Evolutionary conservation across 2,888 invertebrate species (phyloP).

Genomic region (Agelastica alni): DNA sequence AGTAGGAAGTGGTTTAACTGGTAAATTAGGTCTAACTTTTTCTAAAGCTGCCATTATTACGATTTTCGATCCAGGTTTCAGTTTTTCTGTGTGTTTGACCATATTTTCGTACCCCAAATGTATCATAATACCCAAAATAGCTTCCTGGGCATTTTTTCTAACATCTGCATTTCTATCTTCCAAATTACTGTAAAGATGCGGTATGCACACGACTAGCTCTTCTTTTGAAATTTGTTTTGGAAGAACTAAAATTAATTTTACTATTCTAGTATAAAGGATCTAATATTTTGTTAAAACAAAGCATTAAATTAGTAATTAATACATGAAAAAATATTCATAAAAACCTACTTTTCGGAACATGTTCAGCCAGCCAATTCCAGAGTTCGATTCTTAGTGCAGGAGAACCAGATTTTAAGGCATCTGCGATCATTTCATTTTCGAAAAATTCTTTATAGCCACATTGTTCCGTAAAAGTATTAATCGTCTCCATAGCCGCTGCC

Average conservation of each 20-base stretch:
- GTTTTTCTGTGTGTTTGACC: slow-evolving; percentile 74
- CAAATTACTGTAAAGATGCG: slow-evolving; percentile 77
- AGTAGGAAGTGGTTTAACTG: slow-evolving; percentile 76
- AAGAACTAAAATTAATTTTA: slow-evolving; percentile 59
- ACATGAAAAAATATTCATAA: no score
- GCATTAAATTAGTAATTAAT: neutral
- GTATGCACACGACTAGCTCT: slow-evolving; percentile 78
- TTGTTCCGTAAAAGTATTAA: slow-evolving; percentile 83
- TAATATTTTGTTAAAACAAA: neutral
- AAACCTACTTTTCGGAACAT: slow-evolving; percentile 69
- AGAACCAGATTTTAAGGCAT: slow-evolving; percentile 84
- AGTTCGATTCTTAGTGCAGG: slow-evolving; percentile 81
- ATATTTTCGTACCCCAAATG: slow-evolving; percentile 84
- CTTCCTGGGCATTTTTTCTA: slow-evolving; percentile 86
- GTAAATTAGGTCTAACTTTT: slow-evolving; percentile 82
- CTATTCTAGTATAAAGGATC: neutral
- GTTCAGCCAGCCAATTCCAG: slow-evolving; percentile 84
- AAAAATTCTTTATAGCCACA: slow-evolving; percentile 81
- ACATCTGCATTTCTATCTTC: slow-evolving; percentile 93
- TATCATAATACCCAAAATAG: slow-evolving; percentile 89
- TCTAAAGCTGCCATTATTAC: slow-evolving; percentile 81
- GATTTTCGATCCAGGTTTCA: slow-evolving; percentile 79
- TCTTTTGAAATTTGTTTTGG: slow-evolving; percentile 77
- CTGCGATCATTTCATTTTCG: slow-evolving; percentile 87
- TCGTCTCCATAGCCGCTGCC: slow-evolving; percentile 77